Evolutionary conservation across 2,888 invertebrate genomes (phyloP).

Genomic region (Caenorhabditis sinica): DNA sequence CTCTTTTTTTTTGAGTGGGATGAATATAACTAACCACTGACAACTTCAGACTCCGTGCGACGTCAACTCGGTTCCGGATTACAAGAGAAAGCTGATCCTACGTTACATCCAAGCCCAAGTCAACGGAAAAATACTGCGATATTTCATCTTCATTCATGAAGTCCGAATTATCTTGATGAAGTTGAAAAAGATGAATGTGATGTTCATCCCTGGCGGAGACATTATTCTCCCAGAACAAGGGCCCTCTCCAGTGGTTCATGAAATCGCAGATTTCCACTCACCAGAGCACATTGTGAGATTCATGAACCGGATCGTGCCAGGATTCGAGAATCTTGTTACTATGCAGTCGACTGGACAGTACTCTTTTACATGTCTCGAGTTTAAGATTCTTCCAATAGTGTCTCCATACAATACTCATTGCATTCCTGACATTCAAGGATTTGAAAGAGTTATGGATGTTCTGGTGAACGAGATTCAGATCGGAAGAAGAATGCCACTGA

Average conservation of each 20-base stretch:
- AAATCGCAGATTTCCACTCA: neutral
- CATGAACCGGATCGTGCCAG: neutral
- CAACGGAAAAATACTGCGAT: neutral
- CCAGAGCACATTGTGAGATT: neutral
- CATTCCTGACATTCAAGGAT: slow-evolving; percentile 28
- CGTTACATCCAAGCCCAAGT: neutral
- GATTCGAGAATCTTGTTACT: neutral
- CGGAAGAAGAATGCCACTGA: slow-evolving; percentile 29
- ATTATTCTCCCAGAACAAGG: neutral
- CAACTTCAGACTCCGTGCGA: neutral
- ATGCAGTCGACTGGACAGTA: neutral
- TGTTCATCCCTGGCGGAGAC: neutral
- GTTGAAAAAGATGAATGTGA: neutral
- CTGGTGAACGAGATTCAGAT: slow-evolving; percentile 27
- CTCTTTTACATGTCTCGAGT: neutral
- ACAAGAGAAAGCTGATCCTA: slow-evolving; percentile 2
- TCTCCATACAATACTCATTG: slow-evolving; percentile 47
- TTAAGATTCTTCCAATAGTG: slow-evolving; percentile 18
- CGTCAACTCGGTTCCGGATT: neutral
- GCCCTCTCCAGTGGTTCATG: slow-evolving; percentile 12
- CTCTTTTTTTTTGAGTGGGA: neutral
- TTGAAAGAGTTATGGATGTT: slow-evolving; percentile 30
- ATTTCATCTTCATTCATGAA: slow-evolving; percentile 42
- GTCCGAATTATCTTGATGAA: slow-evolving; percentile 17
- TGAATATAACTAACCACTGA: neutral